Base-by-base conservation (phyloP, 2,888 invertebrate species). In the Junonia oenone region DNA sequence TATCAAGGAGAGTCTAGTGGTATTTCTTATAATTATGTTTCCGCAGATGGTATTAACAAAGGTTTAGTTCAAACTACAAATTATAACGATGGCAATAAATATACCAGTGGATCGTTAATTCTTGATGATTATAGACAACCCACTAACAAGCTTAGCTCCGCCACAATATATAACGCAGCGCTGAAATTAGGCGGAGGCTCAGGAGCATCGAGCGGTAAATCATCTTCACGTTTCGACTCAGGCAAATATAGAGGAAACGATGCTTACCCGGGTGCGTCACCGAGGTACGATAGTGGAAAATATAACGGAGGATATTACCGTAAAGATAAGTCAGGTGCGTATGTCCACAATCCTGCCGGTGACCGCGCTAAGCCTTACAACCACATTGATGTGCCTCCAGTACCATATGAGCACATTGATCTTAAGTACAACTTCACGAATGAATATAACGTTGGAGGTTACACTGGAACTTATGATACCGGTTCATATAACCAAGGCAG, bases 341-440 rank as follows among this genome's bases (percentile, higher is more conserved):
- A 91, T 63, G 74, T 87, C 2, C 90, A 91, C 61, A 90, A 91
- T 62, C 82, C 89, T 58, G 70, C 85, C 2, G 90, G 90, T 27
- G 90, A 91, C 56, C 74, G 78, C 35, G 89, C 88, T 1, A 79
- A 76, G 54, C 88, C 89, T 14, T 91, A 91, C 64, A 78, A 69
- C 56, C 90, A 91, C 58, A 63, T 76, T n/a, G 79, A 73, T 27
- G 75, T 84, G 0, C 79, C 81, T 26, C 71, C 67, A 6, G 78
- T 74, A n/a, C 83, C 86, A 4, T 90, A 91, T 56, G 52, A 73
- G 1, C 89, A 88, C 48, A 70, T 76, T n/a, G 76, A 68, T 35
- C 63, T 72, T 14, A 72, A 66, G 27, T 84, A 84, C 59, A 81
- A 80, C 65, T 73, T 81, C 5, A 68, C 73, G 5, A 69, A 55